phyloP scores from a whole-genome alignment of 2,888 invertebrate genomes.

The Zhuqinia jingwanae region DNA sequence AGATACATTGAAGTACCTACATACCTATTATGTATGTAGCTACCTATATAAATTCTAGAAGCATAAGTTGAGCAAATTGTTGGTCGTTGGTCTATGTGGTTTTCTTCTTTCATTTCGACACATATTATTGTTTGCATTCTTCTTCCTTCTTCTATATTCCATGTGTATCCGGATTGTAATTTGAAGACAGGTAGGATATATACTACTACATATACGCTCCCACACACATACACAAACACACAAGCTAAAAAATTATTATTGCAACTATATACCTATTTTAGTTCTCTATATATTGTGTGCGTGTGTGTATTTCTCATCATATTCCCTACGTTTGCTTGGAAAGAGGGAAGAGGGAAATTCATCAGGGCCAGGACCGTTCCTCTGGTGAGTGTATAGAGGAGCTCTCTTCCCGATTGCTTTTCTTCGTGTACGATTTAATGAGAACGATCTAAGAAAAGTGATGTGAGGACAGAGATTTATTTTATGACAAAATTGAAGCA shows the following conservation, averaged over 20 bases:
- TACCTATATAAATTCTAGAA: no score
- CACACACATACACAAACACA: not conserved
- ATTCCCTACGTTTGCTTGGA: slow-evolving; percentile 21
- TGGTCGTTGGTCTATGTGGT: slow-evolving; percentile 48
- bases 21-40: no score
- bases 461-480: slow-evolving; percentile 73
- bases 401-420: slow-evolving; percentile 30
- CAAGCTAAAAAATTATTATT: not conserved
- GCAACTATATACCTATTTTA: not conserved
- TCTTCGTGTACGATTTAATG: slow-evolving; percentile 62
- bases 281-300: not conserved
- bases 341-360: slow-evolving; percentile 4
- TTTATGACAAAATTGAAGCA: slow-evolving; percentile 71
- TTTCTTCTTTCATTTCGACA: not conserved
- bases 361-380: not conserved
- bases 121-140: slow-evolving; percentile 29
- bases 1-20: not conserved
- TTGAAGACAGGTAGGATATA: not conserved
- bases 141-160: not conserved
- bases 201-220: not conserved
- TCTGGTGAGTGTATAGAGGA: not conserved
- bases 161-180: not conserved
- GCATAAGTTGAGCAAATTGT: slow-evolving; percentile 16
- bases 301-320: slow-evolving; percentile 38
- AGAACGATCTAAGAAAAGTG: slow-evolving; percentile 66